Conservation (phyloP, 2,888 invertebrate genomes). For the Penaeus monodon region DNA sequence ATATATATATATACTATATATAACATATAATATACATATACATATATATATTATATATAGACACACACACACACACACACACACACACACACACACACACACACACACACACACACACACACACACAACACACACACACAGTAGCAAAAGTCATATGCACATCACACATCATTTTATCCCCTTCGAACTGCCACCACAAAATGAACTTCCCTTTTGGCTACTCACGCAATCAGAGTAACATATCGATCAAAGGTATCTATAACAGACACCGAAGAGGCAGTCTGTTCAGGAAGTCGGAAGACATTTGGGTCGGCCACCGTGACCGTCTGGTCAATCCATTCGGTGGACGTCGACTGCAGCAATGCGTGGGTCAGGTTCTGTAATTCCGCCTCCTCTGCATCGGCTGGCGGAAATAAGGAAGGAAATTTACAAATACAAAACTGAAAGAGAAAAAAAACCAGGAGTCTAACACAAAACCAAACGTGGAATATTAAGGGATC, state of each 20-base stretch:
- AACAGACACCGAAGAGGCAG: slow-evolving; percentile 76
- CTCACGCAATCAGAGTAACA: slow-evolving; percentile 79
- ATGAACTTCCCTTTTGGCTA: slow-evolving; percentile 63
- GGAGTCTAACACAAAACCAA: too few species aligned
- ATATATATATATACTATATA: too few species aligned
- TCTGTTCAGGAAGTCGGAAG: slow-evolving; percentile 55
- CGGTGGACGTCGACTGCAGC: background rate
- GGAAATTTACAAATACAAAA: background rate
- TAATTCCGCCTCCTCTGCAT: slow-evolving; percentile 1
- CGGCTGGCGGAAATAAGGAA: slow-evolving; percentile 13
- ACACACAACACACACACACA: background rate
- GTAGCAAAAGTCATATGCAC: slow-evolving; percentile 55
- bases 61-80: background rate
- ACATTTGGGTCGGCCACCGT: background rate
- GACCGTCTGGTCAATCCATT: background rate
- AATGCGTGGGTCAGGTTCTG: slow-evolving; percentile 21
- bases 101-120: slow-evolving; percentile 61
- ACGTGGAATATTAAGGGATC: too few species aligned
- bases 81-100: background rate
- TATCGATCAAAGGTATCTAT: slow-evolving; percentile 79
- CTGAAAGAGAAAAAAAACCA: background rate
- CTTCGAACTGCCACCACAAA: slow-evolving; percentile 52
- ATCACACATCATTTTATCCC: too few species aligned
- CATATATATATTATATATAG: too few species aligned
- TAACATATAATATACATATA: too few species aligned